Conservation (phyloP, 1,140 invertebrate species). For the Hypothenemus hampei region DNA sequence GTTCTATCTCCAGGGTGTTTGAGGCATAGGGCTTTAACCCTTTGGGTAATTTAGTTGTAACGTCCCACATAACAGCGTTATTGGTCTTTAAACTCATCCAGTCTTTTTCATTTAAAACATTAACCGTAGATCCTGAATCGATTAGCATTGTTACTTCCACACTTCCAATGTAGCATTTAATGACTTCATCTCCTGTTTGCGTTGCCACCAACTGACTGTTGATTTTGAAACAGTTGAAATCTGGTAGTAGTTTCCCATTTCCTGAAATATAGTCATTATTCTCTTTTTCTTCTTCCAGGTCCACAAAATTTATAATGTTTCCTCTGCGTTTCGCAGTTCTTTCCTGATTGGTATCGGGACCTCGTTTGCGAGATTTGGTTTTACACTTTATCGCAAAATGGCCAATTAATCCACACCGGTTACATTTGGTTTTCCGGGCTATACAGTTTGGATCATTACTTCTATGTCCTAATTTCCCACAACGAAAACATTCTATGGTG, state of each 20-base stretch:
- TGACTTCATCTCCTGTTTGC: constrained; percentile 13
- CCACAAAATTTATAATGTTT: too few species aligned
- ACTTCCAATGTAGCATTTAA: constrained; percentile 8
- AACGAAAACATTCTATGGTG: constrained; percentile 15
- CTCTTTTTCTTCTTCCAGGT: too few species aligned
- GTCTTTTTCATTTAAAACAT: constrained; percentile 17
- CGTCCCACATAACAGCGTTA: constrained; percentile 12
- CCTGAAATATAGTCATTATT: too few species aligned
- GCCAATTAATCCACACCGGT: constrained; percentile 14
- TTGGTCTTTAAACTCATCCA: constrained; percentile 13
- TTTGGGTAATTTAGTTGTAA: background rate
- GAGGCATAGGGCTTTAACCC: constrained; percentile 1
- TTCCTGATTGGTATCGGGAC: background rate
- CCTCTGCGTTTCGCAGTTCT: constrained; percentile 2
- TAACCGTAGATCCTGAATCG: constrained; percentile 22
- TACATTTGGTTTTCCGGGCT: constrained; percentile 16
- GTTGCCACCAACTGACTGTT: background rate
- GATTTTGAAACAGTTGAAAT: constrained; percentile 6
- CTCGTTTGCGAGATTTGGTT: constrained; percentile 7
- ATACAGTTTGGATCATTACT: constrained; percentile 18
- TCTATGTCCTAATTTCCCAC: constrained; percentile 9
- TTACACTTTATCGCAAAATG: constrained; percentile 23
- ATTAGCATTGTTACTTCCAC: constrained; percentile 19
- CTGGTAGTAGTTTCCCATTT: background rate
- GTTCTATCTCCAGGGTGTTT: background rate